Evolutionary conservation across 2,888 invertebrate species (phyloP).

Genomic region (Ectemnius lituratus): DNA sequence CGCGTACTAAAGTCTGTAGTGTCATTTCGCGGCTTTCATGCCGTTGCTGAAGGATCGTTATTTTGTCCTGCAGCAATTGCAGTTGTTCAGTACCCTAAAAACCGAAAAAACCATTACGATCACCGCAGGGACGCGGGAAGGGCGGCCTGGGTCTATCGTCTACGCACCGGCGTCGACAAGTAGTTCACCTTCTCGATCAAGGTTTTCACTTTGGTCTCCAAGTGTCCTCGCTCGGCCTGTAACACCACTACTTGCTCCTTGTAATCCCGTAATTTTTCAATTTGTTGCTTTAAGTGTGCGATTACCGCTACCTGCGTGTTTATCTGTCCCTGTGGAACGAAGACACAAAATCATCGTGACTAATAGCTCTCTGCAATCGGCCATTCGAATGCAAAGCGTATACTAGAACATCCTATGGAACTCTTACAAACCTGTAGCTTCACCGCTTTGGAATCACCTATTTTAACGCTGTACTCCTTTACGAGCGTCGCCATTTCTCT

Average conservation of each 20-base stretch:
- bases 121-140: neutral
- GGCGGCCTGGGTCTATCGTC: neutral
- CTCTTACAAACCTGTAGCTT: conserved; percentile 72
- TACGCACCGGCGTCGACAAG: conserved; percentile 68
- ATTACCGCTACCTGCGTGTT: conserved; percentile 81
- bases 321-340: conserved; percentile 79
- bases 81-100: conserved; percentile 73
- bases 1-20: conserved; percentile 72
- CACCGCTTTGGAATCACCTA: conserved; percentile 73
- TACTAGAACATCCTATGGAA: neutral
- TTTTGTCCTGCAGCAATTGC: conserved; percentile 73
- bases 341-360: neutral
- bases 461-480: conserved; percentile 75
- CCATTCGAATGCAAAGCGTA: neutral
- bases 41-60: conserved; percentile 73
- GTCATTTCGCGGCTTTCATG: conserved; percentile 75
- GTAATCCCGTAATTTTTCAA: conserved; percentile 83
- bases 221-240: conserved; percentile 80
- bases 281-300: conserved; percentile 76
- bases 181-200: conserved; percentile 74
- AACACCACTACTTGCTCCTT: conserved; percentile 80
- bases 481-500: conserved; percentile 76
- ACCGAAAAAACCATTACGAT: conserved; percentile 5
- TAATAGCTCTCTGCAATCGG: neutral
- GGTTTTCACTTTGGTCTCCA: conserved; percentile 77